These are phyloP conservation scores for Verasper variegatus DNA, from an alignment of 2,113 vertebrate species.

Conservation along the genomic window DNA sequence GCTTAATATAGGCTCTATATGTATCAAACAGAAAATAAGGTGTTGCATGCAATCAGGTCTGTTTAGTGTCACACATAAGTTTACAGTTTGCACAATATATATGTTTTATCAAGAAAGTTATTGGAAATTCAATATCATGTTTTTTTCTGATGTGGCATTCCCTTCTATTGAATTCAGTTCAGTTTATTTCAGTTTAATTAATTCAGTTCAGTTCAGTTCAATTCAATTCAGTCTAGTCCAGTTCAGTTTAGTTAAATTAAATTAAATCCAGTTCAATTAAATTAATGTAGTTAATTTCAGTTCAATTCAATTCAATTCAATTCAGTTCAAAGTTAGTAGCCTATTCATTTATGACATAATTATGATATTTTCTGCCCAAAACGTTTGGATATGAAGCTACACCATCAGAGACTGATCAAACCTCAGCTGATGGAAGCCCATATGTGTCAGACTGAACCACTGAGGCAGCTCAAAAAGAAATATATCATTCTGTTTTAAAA, in stretches of 20 bases:
- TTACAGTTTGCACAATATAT: neutral
- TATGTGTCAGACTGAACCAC: neutral
- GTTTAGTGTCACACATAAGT: neutral
- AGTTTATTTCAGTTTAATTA: no score
- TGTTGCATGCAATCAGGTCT: neutral
- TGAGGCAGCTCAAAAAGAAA: neutral
- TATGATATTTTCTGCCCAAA: neutral
- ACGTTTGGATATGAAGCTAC: neutral
- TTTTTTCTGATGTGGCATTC: neutral
- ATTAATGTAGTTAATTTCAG: no score
- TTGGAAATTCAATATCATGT: neutral
- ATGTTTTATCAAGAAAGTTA: neutral
- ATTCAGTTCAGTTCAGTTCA: no score
- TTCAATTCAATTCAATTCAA: no score
- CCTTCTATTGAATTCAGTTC: no score
- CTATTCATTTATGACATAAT: no score
- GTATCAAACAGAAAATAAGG: no score
- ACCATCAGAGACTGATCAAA: neutral
- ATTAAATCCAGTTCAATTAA: no score
- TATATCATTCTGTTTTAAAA: neutral
- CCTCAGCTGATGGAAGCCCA: neutral
- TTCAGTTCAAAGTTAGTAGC: no score
- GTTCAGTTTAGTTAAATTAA: no score
- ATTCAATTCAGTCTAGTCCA: no score
- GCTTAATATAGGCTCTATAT: no score